phyloP scores from a whole-genome alignment of 2,888 invertebrate species.

The Meganola albula region DNA sequence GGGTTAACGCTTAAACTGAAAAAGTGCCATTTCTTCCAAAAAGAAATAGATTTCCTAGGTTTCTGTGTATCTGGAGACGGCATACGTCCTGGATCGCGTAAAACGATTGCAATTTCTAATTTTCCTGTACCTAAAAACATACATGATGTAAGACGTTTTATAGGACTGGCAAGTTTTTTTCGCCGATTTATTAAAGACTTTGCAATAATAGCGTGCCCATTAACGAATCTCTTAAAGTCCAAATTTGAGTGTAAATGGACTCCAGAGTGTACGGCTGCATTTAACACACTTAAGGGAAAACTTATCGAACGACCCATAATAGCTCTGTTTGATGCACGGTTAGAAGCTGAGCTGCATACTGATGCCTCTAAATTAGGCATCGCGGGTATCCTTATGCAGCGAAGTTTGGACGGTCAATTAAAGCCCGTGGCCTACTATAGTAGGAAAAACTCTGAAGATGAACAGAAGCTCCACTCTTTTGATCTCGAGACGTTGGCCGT shows the following conservation, averaged over 20 bases:
- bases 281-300: constrained; percentile 5
- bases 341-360: not conserved
- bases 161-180: constrained; percentile 1
- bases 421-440: constrained; percentile 16
- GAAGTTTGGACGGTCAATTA: not conserved
- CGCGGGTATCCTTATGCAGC: not conserved
- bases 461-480: constrained; percentile 16
- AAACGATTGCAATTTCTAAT: not conserved
- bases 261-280: constrained; percentile 1
- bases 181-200: not conserved
- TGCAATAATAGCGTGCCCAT: constrained; percentile 2
- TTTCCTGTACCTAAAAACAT: not conserved
- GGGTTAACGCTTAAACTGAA: not conserved
- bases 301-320: not conserved
- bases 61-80: not conserved
- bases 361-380: not conserved
- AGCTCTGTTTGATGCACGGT: not conserved
- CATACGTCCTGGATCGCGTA: not conserved
- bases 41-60: not conserved
- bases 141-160: not conserved
- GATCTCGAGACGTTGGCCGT: constrained; percentile 13
- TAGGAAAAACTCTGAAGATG: constrained; percentile 14
- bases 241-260: constrained; percentile 9
- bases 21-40: not conserved
- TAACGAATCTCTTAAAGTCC: constrained; percentile 7